Evolutionary conservation across 2,888 invertebrate genomes (phyloP).

Genomic region (Stenodera caucasica): DNA sequence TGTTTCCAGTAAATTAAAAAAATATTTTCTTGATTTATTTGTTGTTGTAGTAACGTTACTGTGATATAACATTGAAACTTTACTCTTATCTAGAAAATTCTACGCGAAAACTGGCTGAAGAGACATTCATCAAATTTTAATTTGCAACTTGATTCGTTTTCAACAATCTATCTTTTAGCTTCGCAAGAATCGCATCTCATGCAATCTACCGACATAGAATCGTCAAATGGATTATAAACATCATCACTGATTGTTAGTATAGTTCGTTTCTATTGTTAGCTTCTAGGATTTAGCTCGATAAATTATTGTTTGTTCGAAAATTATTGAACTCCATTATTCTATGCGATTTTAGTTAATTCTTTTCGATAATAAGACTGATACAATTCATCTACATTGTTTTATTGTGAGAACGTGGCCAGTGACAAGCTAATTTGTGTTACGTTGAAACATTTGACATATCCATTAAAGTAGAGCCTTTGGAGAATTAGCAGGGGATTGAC

Average conservation of each 20-base stretch:
- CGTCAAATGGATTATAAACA: constrained; percentile 31
- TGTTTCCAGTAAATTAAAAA: constrained; percentile 22
- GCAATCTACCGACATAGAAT: constrained; percentile 29
- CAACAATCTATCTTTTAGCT: constrained; percentile 30
- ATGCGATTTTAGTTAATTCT: too few relatives aligned
- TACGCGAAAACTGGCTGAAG: constrained; percentile 27
- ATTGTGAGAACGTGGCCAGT: not conserved
- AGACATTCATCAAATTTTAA: constrained; percentile 34
- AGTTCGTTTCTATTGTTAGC: too few relatives aligned
- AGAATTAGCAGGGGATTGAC: not conserved
- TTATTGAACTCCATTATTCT: too few relatives aligned
- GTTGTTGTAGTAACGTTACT: constrained; percentile 1
- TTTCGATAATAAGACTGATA: too few relatives aligned
- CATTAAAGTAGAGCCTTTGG: not conserved
- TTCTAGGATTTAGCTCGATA: too few relatives aligned
- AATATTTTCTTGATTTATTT: constrained; percentile 23
- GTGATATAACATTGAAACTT: constrained; percentile 22
- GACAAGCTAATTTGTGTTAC: constrained; percentile 1
- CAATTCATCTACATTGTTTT: too few relatives aligned
- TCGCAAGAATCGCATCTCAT: constrained; percentile 27
- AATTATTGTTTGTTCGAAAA: too few relatives aligned
- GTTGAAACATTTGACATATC: not conserved
- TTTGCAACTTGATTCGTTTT: constrained; percentile 31
- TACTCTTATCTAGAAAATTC: constrained; percentile 25
- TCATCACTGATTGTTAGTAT: not conserved